phyloP scores from a whole-genome alignment of 2,113 vertebrate genomes.

The Hippopotamus amphibius region DNA sequence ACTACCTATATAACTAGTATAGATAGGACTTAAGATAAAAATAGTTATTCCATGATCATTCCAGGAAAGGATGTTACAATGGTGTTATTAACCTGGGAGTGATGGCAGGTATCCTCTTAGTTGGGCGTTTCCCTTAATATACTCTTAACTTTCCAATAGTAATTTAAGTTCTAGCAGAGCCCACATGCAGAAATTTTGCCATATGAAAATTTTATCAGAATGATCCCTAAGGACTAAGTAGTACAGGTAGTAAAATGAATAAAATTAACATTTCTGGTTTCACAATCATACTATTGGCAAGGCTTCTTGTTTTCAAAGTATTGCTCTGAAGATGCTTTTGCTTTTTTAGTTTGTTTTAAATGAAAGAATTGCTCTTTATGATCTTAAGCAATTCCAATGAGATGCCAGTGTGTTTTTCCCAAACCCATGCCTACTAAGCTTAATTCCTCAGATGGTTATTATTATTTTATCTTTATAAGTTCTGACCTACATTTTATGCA shows the following conservation, averaged over 20 bases:
- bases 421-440: neutral
- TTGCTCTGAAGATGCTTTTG: neutral
- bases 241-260: neutral
- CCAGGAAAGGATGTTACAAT: neutral
- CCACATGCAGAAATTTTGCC: neutral
- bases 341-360: neutral
- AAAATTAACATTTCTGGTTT: slow-evolving; percentile 37
- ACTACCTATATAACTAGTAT: neutral
- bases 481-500: slow-evolving; percentile 36
- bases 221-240: neutral
- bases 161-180: neutral
- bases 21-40: neutral
- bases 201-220: slow-evolving; percentile 1
- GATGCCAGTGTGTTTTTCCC: neutral
- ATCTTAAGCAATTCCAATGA: neutral
- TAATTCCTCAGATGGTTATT: neutral
- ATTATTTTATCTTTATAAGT: neutral
- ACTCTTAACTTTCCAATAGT: neutral
- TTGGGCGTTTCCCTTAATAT: neutral
- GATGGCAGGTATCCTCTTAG: neutral
- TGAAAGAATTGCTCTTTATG: neutral
- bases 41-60: neutral
- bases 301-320: slow-evolving; percentile 29
- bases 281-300: neutral
- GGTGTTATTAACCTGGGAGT: neutral